Evolutionary conservation across 1,140 invertebrate genomes (phyloP).

Genomic region (Drosophila repletoides): DNA sequence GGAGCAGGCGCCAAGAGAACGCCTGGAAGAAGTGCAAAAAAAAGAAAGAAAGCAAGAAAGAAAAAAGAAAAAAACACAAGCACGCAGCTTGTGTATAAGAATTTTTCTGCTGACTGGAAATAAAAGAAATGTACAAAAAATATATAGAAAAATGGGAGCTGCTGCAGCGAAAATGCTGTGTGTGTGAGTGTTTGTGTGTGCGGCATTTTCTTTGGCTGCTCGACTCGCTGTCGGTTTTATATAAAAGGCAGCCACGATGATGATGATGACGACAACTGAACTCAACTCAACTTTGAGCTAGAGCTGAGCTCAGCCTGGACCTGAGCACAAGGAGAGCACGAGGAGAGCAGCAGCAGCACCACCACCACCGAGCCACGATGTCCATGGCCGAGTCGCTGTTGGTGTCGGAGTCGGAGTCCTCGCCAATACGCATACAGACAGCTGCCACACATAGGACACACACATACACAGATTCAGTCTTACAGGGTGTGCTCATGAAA

Average conservation of each 20-base stretch:
- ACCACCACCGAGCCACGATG: conserved; percentile 30
- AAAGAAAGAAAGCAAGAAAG: conserved; percentile 31
- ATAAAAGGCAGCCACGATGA: conserved; percentile 52
- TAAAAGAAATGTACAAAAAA: conserved; percentile 71
- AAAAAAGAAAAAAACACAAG: conserved; percentile 15
- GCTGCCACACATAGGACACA: conserved; percentile 61
- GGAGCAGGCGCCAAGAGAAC: conserved; percentile 44
- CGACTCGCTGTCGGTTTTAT: conserved; percentile 53
- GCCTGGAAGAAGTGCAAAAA: conserved; percentile 14
- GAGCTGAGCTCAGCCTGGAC: conserved; percentile 37
- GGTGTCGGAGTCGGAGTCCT: conserved; percentile 19
- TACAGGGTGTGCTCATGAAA: conserved; percentile 47
- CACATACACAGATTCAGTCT: conserved; percentile 28
- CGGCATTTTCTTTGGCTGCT: conserved; percentile 62
- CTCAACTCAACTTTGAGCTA: conserved; percentile 31
- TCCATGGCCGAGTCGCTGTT: conserved; percentile 43
- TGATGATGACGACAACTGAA: conserved; percentile 30
- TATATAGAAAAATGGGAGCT: conserved; percentile 25
- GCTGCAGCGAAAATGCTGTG: conserved; percentile 16
- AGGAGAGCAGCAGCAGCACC: not conserved
- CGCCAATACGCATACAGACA: conserved; percentile 77
- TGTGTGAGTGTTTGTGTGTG: conserved; percentile 33
- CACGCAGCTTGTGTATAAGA: conserved; percentile 71
- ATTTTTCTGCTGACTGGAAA: conserved; percentile 73
- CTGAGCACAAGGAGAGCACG: conserved; percentile 24